phyloP scores from a whole-genome alignment of 2,113 vertebrate species.

The Numida meleagris region DNA sequence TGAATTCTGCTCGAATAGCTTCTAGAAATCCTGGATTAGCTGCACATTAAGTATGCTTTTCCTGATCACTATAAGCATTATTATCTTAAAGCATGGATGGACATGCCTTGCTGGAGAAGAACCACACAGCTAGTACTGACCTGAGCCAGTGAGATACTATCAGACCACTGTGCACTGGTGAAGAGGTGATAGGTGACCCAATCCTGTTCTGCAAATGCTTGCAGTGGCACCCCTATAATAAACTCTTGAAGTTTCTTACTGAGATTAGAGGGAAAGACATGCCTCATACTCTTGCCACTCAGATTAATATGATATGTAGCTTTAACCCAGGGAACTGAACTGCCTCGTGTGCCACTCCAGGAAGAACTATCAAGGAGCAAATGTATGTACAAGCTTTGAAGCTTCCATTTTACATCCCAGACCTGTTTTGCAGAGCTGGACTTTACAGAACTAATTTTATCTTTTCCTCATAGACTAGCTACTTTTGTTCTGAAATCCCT shows the following conservation, averaged over 20 bases:
- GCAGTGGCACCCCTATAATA: not conserved
- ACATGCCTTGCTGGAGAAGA: not conserved
- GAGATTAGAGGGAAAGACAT: not conserved
- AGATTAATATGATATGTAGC: not conserved
- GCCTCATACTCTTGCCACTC: not conserved
- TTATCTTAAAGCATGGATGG: not conserved
- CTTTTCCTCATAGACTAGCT: not conserved
- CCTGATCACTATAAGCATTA: not conserved
- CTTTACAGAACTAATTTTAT: not conserved
- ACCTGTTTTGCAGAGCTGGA: not conserved
- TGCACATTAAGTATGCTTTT: not conserved
- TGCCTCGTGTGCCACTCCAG: not conserved
- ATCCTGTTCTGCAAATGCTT: not conserved
- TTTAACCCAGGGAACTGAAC: not conserved
- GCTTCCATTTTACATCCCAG: not conserved
- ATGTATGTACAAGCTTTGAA: not conserved
- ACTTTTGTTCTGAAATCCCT: constrained; percentile 1
- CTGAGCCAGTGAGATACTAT: rapidly evolving
- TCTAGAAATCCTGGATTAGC: not conserved
- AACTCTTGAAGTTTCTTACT: not conserved
- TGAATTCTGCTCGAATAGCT: not conserved
- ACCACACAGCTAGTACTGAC: not conserved
- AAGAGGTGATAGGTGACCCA: not conserved
- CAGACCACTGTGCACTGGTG: not conserved
- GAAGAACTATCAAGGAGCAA: not conserved